A percentile compares a stretch with the other conserved stretches of the same genome.
phyloP scores from a whole-genome alignment of 2,797 vertebrate genomes.

The Lagothrix lagotricha region DNA sequence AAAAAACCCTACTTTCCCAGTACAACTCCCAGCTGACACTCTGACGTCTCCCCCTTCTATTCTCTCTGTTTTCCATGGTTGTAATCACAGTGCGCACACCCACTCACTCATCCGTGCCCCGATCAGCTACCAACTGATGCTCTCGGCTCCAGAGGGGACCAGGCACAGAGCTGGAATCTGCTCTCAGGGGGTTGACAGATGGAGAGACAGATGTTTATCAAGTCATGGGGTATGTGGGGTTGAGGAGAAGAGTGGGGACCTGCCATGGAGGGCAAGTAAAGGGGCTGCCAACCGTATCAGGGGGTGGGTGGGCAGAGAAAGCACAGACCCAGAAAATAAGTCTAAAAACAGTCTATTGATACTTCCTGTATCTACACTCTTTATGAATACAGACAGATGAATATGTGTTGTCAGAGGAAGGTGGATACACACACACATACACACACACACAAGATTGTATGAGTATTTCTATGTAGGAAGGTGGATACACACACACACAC shows the following conservation, averaged over 20 bases:
- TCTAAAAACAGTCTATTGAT: not conserved
- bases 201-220: not conserved
- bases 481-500: too few species aligned
- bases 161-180: too few species aligned
- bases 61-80: accelerated
- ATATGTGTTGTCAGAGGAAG: not conserved
- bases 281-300: not conserved
- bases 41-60: not conserved
- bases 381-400: not conserved
- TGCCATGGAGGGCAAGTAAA: not conserved
- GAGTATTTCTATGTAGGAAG: too few species aligned
- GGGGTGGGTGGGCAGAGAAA: not conserved
- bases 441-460: too few species aligned
- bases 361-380: not conserved
- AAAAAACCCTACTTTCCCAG: too few species aligned
- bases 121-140: accelerated
- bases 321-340: not conserved
- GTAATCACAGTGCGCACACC: accelerated
- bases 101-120: accelerated
- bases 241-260: not conserved
- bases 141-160: not conserved
- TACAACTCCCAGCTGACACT: too few species aligned
- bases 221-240: accelerated
- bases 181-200: not conserved
- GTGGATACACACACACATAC: too few species aligned